Base-by-base conservation (phyloP, 37 sponge, comb jelly and placozoan genomes). In the Aphrocallistes beatrix region DNA sequence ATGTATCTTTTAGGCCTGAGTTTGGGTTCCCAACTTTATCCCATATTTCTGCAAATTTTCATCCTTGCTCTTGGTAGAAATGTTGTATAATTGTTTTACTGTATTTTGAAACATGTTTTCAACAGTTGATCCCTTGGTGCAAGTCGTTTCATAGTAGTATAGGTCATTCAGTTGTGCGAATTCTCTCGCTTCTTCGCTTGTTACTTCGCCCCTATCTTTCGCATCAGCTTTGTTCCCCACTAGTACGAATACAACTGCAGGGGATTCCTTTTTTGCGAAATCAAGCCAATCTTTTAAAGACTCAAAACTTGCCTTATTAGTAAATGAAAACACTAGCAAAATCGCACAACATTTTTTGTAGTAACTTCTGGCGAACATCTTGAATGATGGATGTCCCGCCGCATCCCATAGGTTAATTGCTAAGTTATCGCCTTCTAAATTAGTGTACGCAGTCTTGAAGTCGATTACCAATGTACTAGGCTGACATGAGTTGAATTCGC, bases 401-500 rank as follows among this genome's bases (percentile, higher is more conserved):
- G 75, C 75, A 13, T 60, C 75, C 75, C 75, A 60, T 19, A 60
- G 10, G 34, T 60, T 60, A 60, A 60, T 28, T 32, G 34, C 8
- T 25, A 60, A 30, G n/a, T 60, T 60, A 13, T 60, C 34, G 34
- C 34, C 75, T 21, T 60, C 75, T 25, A 60, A 8, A 25, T 60
- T 3, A 3, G 75, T 28, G 75, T 60, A 60, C 10, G 75, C 75
- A 32, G 75, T 60, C n/a, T 60, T 19, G 75, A 60, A 60, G n/a
- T 60, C 75, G n/a, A 60, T 28, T 6, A 60, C 75, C 3, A 60
- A 30, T 25, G 75, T 60, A 13, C 75, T 60, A 1, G 75, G 75
- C n/a, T 60, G 75, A 60, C 75, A 60, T 19, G 75, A 60, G n/a
- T 60, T 60, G 75, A 60, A 60, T 28, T 60, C 75, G 10, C 75